Evolutionary conservation across 2,113 vertebrate species (phyloP).

Genomic region (Crotalus tigris): DNA sequence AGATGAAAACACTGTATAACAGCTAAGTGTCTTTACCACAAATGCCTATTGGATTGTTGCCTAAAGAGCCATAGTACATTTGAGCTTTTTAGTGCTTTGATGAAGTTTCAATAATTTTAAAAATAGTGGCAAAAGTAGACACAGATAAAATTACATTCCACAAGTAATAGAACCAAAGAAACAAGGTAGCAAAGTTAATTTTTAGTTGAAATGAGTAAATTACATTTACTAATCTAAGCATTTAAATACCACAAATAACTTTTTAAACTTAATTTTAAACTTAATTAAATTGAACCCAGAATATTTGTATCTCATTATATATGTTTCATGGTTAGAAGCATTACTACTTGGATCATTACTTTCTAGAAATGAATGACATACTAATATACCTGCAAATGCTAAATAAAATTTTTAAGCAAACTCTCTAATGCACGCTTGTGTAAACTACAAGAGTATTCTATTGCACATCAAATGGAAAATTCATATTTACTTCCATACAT

Average conservation of each 20-base stretch:
- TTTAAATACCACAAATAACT: background rate
- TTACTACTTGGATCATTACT: background rate
- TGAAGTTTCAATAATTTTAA: background rate
- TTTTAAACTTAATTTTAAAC: background rate
- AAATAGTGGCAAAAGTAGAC: background rate
- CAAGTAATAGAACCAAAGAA: background rate
- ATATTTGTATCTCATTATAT: background rate
- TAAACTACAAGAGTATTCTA: background rate
- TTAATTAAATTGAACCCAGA: background rate
- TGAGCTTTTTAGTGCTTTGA: background rate
- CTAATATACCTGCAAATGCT: background rate
- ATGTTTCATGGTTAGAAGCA: background rate
- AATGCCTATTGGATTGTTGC: constrained; percentile 26
- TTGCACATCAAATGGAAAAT: background rate
- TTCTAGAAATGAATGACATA: background rate
- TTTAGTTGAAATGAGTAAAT: background rate
- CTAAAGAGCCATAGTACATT: constrained; percentile 6
- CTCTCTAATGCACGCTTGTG: background rate
- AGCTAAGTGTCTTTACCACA: constrained; percentile 32
- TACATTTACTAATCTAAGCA: no score
- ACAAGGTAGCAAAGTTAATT: background rate
- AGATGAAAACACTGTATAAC: constrained; percentile 24
- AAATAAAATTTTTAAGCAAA: background rate
- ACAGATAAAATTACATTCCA: background rate
- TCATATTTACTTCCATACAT: background rate